Percentiles rank a stretch among this genome's conserved stretches.
These are phyloP conservation scores for Drosophila imparisetae DNA, from an alignment of 2,888 invertebrate species.

Conservation along the genomic window DNA sequence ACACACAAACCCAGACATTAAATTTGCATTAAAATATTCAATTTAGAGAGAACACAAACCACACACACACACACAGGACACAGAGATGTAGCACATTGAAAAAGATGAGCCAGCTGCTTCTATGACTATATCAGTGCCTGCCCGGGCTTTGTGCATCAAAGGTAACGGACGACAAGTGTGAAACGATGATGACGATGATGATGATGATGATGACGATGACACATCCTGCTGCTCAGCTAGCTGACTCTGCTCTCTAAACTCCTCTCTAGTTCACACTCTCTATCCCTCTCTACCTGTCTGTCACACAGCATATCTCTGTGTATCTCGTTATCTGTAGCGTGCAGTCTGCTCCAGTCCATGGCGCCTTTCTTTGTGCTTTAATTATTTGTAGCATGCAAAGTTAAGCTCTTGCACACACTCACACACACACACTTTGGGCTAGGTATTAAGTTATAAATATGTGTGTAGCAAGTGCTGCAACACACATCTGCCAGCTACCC, in stretches of 20 bases:
- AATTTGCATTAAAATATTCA: conserved; percentile 77
- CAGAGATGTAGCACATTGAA: conserved; percentile 3
- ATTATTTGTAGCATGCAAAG: conserved; percentile 76
- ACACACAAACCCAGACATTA: conserved; percentile 56
- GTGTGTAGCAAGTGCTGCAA: conserved; percentile 49
- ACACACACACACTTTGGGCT: conserved; percentile 43
- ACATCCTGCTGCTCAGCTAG: conserved; percentile 64
- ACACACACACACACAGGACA: conserved; percentile 9
- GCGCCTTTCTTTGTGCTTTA: conserved; percentile 71
- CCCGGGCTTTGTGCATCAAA: conserved; percentile 51
- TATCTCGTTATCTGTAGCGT: neutral
- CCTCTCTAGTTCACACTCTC: neutral
- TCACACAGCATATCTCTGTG: neutral
- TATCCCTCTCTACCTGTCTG: neutral
- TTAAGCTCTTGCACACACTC: conserved; percentile 52
- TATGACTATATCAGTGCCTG: conserved; percentile 14
- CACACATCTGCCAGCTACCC: conserved; percentile 56
- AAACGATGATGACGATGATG: conserved; percentile 50
- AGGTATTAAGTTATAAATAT: conserved; percentile 74
- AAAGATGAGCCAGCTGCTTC: conserved; percentile 38
- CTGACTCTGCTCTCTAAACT: conserved; percentile 23
- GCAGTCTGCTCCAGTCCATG: conserved; percentile 18
- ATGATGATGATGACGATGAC: conserved; percentile 3
- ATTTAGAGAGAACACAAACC: conserved; percentile 45
- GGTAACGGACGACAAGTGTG: conserved; percentile 55